Evolutionary conservation across 35 echinoderm and acorn worm genomes (phyloP).

Genomic region (Acanthaster planci): DNA sequence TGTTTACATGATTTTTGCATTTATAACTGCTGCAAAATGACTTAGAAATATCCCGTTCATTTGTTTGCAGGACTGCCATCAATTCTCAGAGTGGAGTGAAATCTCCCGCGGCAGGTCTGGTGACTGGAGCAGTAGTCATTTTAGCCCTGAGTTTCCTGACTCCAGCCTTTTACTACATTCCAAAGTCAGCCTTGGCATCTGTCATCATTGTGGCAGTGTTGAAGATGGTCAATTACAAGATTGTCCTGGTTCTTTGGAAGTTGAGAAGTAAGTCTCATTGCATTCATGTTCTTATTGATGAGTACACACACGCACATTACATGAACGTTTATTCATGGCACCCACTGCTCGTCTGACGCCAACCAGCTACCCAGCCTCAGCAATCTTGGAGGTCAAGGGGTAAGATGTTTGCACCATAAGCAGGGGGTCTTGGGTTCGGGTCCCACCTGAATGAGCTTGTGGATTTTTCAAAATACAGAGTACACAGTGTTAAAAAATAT

Average conservation of each 20-base stretch:
- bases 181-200: conserved; percentile 72
- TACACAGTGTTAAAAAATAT: too few relatives aligned
- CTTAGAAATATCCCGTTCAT: not conserved
- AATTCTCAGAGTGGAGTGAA: conserved; percentile 90
- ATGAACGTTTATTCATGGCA: too few relatives aligned
- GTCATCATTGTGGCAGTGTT: conserved; percentile 91
- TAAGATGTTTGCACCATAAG: too few relatives aligned
- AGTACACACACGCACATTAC: too few relatives aligned
- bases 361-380: too few relatives aligned
- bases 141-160: conserved; percentile 69
- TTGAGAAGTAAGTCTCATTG: conserved; percentile 74
- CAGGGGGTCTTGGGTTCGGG: too few relatives aligned
- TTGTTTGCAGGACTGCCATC: conserved; percentile 80
- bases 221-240: conserved; percentile 82
- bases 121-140: conserved; percentile 76
- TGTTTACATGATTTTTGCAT: not conserved
- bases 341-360: too few relatives aligned
- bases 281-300: too few relatives aligned
- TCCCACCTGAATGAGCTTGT: too few relatives aligned
- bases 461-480: too few relatives aligned
- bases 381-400: too few relatives aligned
- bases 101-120: conserved; percentile 70
- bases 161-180: conserved; percentile 79
- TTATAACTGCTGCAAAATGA: not conserved
- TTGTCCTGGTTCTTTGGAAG: conserved; percentile 76